Base-by-base conservation (phyloP, 2,888 invertebrate species). In the Chloroclystis v-ata region DNA sequence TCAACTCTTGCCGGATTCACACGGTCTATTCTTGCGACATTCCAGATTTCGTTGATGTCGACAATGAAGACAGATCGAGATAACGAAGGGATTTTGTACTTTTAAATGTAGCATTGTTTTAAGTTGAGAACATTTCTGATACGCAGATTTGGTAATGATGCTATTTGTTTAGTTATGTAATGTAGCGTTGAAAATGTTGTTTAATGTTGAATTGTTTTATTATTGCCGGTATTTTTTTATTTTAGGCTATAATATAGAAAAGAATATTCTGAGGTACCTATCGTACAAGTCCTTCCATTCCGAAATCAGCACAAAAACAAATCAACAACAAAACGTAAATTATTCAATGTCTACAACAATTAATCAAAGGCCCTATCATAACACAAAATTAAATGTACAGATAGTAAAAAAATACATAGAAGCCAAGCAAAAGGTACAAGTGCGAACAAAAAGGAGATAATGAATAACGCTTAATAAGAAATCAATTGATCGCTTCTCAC, bases 21-120 rank as follows among this genome's bases (percentile, higher is more conserved):
- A 85, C 85, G 82, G 75, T 69, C 75, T 73, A 72, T 66, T 43
- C 38, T 82, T 82, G 80, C 82, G 82, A 84, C 82, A 83, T 65
- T 68, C 63, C 59, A 70, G 69, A 75, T 79, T 80, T 78, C 69
- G 72, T 75, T 59, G 76, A 80, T 75, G 68, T 71, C 66, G 65
- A 59, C 66, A 62, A 63, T 66, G 60, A 48, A 52, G 49, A 49
- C 46, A 43, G 52, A 43, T 43, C 51, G 45, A 73, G 82, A 82
- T 82, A 82, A 78, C 71, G 73, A 80, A 80, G 75, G 79, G 79
- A 52, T 74, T 79, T 78, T 79, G 80, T 81, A 74, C 59, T 71
- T 74, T 75, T 76, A 78, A 74, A 82, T 75, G 74, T 68, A 59
- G 73, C 75, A 84, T 84, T 85, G 84, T 85, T 72, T 77, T 68